A percentile compares a stretch with the other conserved stretches of the same genome.
phyloP scores from a whole-genome alignment of 2,113 vertebrate species.

The Phaethornis superciliosus region DNA sequence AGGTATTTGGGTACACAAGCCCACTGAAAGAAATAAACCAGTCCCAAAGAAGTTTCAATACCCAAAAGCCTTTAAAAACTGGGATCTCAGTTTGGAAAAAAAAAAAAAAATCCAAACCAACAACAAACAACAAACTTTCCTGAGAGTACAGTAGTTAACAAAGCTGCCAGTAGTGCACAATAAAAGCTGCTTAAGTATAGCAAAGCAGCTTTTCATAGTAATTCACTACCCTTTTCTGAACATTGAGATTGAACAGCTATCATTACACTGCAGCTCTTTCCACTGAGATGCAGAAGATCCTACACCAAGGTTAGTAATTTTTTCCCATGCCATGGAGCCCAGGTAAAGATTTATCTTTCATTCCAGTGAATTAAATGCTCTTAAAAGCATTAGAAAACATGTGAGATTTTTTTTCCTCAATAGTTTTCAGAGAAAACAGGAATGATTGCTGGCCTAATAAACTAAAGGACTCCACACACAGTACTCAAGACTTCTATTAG shows the following conservation, averaged over 20 bases:
- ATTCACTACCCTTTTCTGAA: not conserved
- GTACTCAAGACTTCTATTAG: not conserved
- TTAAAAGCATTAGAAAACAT: slow-evolving; percentile 1
- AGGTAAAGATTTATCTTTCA: not conserved
- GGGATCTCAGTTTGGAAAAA: not conserved
- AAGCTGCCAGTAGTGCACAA: not conserved
- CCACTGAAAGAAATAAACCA: not conserved
- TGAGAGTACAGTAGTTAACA: not conserved
- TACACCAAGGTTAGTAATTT: not conserved
- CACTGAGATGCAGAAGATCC: not conserved
- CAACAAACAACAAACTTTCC: not conserved
- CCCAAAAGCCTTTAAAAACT: not conserved
- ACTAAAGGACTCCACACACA: not conserved
- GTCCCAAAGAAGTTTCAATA: not conserved
- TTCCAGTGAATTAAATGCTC: not conserved
- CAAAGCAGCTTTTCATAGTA: not conserved
- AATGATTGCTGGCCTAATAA: not conserved
- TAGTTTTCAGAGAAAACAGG: not conserved
- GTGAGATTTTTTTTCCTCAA: not conserved
- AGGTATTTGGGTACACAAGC: not conserved
- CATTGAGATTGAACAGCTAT: not conserved
- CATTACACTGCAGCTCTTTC: not conserved
- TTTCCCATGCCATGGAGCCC: rapidly evolving
- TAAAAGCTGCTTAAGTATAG: not conserved
- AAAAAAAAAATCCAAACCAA: not conserved